Evolutionary conservation across 2,888 invertebrate genomes (phyloP).

Genomic region (Andricus curvator): DNA sequence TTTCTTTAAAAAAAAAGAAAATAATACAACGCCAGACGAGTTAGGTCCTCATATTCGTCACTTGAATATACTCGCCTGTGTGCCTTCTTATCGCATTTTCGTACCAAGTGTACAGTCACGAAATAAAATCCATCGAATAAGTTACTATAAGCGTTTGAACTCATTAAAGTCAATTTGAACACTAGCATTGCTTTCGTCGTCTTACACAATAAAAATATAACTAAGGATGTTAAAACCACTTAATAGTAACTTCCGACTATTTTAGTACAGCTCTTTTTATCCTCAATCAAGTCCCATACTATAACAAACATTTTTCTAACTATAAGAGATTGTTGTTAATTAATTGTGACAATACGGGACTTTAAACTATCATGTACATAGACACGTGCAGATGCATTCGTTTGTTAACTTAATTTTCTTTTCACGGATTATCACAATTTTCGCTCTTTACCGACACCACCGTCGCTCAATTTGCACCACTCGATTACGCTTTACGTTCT

Average conservation of each 20-base stretch:
- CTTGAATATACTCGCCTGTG: conserved; percentile 6
- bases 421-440: conserved; percentile 73
- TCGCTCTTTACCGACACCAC: conserved; percentile 61
- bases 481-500: conserved; percentile 30
- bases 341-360: conserved; percentile 15
- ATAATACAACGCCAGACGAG: conserved; percentile 31
- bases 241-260: conserved; percentile 19
- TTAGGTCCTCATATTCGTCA: not conserved
- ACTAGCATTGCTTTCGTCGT: conserved; percentile 12
- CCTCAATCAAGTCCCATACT: not conserved
- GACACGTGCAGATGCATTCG: conserved; percentile 47
- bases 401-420: conserved; percentile 63
- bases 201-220: conserved; percentile 15
- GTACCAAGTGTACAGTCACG: conserved; percentile 19
- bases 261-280: not conserved
- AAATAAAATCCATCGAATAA: conserved; percentile 32
- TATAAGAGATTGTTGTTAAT: not conserved
- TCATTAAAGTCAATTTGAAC: conserved; percentile 11
- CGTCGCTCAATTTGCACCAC: conserved; percentile 44
- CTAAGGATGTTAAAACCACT: not conserved
- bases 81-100: conserved; percentile 26
- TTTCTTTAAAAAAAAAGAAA: conserved; percentile 44
- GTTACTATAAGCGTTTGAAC: conserved; percentile 32
- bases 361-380: conserved; percentile 31
- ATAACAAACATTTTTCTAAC: not conserved